Conservation (phyloP, 2,888 invertebrate genomes). For the Drosophila limbata region DNA sequence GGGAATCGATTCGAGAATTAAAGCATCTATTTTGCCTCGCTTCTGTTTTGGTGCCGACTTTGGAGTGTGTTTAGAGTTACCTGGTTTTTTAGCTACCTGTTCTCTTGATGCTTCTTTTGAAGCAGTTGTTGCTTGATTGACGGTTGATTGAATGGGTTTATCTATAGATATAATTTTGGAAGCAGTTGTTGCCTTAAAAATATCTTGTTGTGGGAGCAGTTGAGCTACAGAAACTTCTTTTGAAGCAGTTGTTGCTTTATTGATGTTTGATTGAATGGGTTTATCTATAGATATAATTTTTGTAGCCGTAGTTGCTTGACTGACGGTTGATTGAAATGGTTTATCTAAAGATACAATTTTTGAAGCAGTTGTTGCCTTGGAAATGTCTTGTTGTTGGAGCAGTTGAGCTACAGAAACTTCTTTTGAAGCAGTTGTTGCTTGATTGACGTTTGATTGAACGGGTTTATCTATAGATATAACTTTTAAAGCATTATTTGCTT, state of each 20-base stretch:
- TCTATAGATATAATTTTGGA: not conserved
- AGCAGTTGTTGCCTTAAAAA: too few relatives aligned
- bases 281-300: not conserved
- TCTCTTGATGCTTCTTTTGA: not conserved
- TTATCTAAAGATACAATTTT: not conserved
- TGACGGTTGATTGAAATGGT: not conserved
- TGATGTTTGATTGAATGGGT: not conserved
- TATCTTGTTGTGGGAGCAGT: too few relatives aligned
- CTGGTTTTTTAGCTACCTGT: not conserved
- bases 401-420: too few relatives aligned
- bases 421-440: not conserved
- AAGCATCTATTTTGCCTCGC: not conserved
- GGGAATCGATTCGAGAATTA: not conserved
- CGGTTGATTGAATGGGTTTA: not conserved
- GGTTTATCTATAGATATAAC: not conserved
- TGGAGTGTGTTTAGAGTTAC: not conserved
- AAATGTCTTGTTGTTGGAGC: not conserved
- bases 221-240: too few relatives aligned
- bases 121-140: not conserved
- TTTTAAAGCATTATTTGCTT: not conserved
- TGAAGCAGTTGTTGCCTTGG: not conserved
- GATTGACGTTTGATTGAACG: not conserved
- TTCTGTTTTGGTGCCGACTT: not conserved
- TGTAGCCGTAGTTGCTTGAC: not conserved
- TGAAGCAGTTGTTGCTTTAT: not conserved